Base-by-base conservation (phyloP, 2,797 vertebrate genomes). In the Enteromius anoplus region DNA sequence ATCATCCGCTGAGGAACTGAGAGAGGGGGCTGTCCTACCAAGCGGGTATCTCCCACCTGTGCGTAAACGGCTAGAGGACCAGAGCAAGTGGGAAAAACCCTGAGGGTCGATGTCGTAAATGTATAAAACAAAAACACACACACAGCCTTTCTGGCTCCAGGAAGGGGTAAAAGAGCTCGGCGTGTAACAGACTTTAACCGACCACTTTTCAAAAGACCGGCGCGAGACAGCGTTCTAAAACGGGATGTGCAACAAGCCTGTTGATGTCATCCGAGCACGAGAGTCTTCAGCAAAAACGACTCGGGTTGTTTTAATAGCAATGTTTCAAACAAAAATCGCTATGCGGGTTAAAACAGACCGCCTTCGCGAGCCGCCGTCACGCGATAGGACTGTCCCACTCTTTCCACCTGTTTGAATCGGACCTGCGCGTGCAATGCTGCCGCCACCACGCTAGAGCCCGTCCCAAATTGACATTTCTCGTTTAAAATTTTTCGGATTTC, bases 341-440 rank as follows among this genome's bases (percentile, higher is more conserved):
- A 29, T 23, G 19, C 37, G 37, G 19, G 8, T 84, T 77, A 55
- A 51, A 76, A 49, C 21, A 66, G 58, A 65, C 29, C 55, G 53
- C 65, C 17, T 91, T 88, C 71, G 60, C 49, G 37, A 83, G 42
- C 53, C 12, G 62, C 69, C 73, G 84, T 81, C 65, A 84, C 68
- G 92, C 92, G 88, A 91, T 91, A 91, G 89, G 90, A 93, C 89
- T 26, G 90, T 88, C 84, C 86, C 88, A 71, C 89, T 89, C 90
- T 88, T 88, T 92, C 93, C 94, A 95, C 94, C 93, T 95, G 94
- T 95, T 94, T 93, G 94, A 94, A 93, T 94, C 91, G 86, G 91
- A 89, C 88, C 85, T 87, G 87, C 89, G 82, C 86, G 86, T 82
- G 83, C 84, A 85, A 86, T 75, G 77, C 80, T 75, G 73, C 73